These are phyloP conservation scores for Halcyon smyrnensis DNA, from an alignment of 2,797 vertebrate genomes.

Conservation along the genomic window DNA sequence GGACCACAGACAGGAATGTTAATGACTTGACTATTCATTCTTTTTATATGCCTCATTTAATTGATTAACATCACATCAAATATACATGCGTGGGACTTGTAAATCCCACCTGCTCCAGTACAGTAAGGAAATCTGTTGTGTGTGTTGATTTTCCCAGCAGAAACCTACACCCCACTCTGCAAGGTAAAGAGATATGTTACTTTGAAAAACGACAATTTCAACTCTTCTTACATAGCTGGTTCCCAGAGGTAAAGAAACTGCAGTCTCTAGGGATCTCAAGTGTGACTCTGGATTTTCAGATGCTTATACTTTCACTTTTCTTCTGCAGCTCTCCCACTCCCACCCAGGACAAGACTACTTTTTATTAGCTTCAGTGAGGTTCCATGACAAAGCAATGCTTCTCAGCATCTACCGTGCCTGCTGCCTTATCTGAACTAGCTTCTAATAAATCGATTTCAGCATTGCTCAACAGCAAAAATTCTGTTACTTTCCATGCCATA, in stretches of 20 bases:
- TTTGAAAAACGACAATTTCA: background rate
- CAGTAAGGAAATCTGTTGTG: background rate
- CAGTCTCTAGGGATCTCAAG: background rate
- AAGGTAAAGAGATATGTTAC: background rate
- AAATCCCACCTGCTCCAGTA: background rate
- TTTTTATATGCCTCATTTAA: constrained; percentile 7
- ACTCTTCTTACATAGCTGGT: background rate
- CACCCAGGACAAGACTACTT: background rate
- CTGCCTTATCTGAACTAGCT: background rate
- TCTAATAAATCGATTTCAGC: background rate
- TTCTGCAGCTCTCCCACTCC: background rate
- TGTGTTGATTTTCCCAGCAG: background rate
- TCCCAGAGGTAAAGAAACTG: background rate
- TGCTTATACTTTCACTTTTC: background rate
- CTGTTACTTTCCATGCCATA: background rate
- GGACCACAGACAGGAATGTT: constrained; percentile 12
- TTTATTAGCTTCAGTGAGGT: background rate
- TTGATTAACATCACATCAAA: constrained; percentile 11
- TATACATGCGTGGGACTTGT: background rate
- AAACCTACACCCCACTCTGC: background rate
- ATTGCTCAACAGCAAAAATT: background rate
- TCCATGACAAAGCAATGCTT: background rate
- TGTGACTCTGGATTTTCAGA: background rate
- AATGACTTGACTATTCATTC: background rate
- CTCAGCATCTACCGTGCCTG: background rate